Base-by-base conservation (phyloP, 1,140 invertebrate genomes). In the Drosophila malerkotliana region DNA sequence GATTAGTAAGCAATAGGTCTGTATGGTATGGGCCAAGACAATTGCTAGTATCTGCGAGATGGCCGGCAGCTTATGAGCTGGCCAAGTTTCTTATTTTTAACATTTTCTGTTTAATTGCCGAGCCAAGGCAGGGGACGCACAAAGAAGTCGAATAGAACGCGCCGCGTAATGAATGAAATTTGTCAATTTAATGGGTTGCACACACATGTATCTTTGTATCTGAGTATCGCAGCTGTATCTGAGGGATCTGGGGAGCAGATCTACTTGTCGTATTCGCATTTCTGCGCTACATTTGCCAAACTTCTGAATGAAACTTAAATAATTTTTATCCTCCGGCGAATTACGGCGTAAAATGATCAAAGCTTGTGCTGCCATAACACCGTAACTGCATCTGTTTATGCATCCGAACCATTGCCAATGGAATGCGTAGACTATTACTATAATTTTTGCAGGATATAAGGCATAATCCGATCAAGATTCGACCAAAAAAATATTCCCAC, bases 331-430 rank as follows among this genome's bases (percentile, higher is more conserved):
- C 47, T 49, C 45, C 52, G 63, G 41, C 68, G 77, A 87, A 82
- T 85, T 87, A 84, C 63, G 44, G 8, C 54, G 82, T 87, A 88
- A 83, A 88, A 83, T 87, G 79, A 88, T 87, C 82, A 87, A 87
- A 87, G 83, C 52, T 45, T 15, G 26, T 37, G 53, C 48, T 51
- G 62, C 59, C 52, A 67, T 39, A 52, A 44, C 47, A 39, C 48
- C 55, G 76, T 72, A 79, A 69, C 59, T 74, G 60, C 57, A 73
- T 57, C 72, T 75, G 72, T 41, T 74, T 41, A 74, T 18, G 59
- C 18, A 18, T 15, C 32, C 53, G 4, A 24, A n/a, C 52, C 63
- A 26, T 4, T 63, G 39, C 41, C 12, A 10, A 10, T 48, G 66
- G 52, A 69, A 69, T 69, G 66, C 66, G 63, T 49, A 30, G 69